Base-by-base conservation (phyloP, 1,140 invertebrate species). In the Cyclina sinensis region DNA sequence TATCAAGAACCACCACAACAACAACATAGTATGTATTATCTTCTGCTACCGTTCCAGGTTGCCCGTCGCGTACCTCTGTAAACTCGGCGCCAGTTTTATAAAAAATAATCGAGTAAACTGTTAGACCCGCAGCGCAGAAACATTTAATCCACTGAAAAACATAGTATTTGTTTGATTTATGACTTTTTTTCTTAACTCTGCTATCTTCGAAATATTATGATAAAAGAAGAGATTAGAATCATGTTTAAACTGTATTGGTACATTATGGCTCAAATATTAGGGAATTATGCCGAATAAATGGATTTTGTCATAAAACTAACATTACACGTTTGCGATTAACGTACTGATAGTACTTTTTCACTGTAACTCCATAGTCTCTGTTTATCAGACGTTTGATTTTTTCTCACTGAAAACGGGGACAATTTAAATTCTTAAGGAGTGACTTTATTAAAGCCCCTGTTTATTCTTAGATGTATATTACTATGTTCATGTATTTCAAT, bases 101-200 rank as follows among this genome's bases (percentile, higher is more conserved):
- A 81, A 81, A 80, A 81, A 81, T 81, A 81, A 62, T 81, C 51
- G 37, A 62, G 35, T 39, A 62, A 81, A 24, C 79, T 65, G 79
- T 81, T 54, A 57, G 65, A 39, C 65, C 65, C 35, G 70, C 32
- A 39, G 82, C 12, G 65, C 3, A n/a, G 24, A 30, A 73, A 85
- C 70, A 85, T 85, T 54, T 85, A 85, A 85, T 74, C 82, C 82
- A 65, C 18, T 14, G 48, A 68, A 85, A 73, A 85, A 73, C 65
- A 73, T 73, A 74, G 30, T 46, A 62, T 85, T 85, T 74, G 48
- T 32, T 73, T 74, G 82, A 70, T 85, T 73, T 85, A 85, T 85
- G 57, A 35, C 65, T 39, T 85, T 74, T 85, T 85, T n/a, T n/a
- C 57, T 68, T 48, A 74, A 73, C 82, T 74, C 68, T 18, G 9